Evolutionary conservation across 2,888 invertebrate genomes (phyloP).

Genomic region (Drosophila macrospina): DNA sequence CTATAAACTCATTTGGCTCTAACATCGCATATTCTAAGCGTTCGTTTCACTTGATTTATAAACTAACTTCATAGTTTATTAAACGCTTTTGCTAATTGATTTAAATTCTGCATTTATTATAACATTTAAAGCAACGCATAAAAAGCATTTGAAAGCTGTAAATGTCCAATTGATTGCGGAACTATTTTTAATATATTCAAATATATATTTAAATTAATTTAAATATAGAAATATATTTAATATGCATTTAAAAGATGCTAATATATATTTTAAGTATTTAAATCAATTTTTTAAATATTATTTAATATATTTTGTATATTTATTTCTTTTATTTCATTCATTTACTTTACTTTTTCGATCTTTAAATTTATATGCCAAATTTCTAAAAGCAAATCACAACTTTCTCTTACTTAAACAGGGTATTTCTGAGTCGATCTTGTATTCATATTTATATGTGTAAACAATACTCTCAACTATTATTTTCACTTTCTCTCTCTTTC

Average conservation of each 20-base stretch:
- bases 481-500: neutral
- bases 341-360: too few species aligned
- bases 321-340: too few species aligned
- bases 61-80: conserved; percentile 24
- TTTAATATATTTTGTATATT: too few species aligned
- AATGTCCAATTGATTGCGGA: neutral
- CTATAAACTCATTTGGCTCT: neutral
- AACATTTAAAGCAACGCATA: neutral
- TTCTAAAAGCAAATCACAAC: neutral
- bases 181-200: neutral
- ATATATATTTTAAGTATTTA: too few species aligned
- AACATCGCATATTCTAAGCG: conserved; percentile 6
- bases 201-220: too few species aligned
- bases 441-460: neutral
- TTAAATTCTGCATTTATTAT: conserved; percentile 20
- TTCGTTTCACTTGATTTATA: conserved; percentile 13
- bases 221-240: too few species aligned
- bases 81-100: conserved; percentile 34
- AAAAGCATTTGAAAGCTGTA: neutral
- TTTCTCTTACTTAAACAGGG: neutral
- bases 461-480: neutral
- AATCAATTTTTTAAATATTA: too few species aligned
- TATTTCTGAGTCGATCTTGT: neutral
- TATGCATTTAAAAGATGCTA: too few species aligned
- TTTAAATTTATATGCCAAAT: too few species aligned